These are phyloP conservation scores for Idris sp. DNA, from an alignment of 1,140 invertebrate species.

Conservation along the genomic window DNA sequence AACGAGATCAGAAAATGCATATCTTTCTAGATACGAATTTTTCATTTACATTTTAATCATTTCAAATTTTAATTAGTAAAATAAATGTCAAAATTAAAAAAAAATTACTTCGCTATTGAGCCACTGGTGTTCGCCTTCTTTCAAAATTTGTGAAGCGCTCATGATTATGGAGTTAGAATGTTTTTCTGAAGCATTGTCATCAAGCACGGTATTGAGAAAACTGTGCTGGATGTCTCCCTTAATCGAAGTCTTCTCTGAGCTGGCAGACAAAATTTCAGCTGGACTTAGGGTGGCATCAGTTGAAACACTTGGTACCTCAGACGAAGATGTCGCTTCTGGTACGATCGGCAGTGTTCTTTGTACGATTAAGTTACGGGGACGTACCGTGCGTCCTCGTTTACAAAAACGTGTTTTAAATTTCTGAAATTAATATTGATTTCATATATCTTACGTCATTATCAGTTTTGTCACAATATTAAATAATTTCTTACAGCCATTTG, in stretches of 20 bases:
- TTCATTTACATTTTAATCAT: too few relatives aligned
- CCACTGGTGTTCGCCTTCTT: conserved; percentile 86
- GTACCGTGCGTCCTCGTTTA: conserved; percentile 77
- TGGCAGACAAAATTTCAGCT: conserved; percentile 41
- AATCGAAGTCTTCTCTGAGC: conserved; percentile 22
- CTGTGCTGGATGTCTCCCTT: conserved; percentile 37
- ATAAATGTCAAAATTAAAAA: not conserved
- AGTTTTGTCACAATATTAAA: too few relatives aligned
- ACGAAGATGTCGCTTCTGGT: conserved; percentile 71
- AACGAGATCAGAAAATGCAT: too few relatives aligned
- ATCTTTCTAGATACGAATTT: too few relatives aligned
- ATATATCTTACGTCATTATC: too few relatives aligned
- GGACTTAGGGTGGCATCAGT: conserved; percentile 38
- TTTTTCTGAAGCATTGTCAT: conserved; percentile 58
- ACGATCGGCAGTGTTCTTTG: conserved; percentile 80
- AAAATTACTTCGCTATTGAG: conserved; percentile 80
- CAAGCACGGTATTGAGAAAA: conserved; percentile 66
- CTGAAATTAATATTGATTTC: conserved; percentile 60
- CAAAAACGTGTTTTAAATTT: conserved; percentile 77
- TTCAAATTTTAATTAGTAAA: not conserved
- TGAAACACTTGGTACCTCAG: conserved; percentile 53
- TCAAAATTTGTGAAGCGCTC: conserved; percentile 87
- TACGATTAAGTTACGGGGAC: conserved; percentile 80
- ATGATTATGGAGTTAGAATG: conserved; percentile 77
- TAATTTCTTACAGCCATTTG: conserved; percentile 78